phyloP scores from a whole-genome alignment of 1,140 invertebrate genomes.

The Pseudomyrmex concolor region DNA sequence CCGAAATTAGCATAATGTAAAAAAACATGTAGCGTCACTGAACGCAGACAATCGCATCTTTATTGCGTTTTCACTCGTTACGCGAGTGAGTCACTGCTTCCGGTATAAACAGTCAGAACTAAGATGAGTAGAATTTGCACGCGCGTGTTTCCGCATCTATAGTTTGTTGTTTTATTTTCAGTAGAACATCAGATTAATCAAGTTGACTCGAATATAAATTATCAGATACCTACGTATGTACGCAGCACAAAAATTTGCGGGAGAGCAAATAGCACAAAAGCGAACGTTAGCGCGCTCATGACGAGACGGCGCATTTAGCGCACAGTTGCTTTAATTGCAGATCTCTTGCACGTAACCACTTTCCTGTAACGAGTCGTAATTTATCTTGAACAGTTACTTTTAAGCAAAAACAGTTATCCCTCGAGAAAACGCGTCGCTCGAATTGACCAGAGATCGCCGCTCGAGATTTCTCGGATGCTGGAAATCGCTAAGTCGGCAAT shows the following conservation, averaged over 20 bases:
- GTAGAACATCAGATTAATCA: not conserved
- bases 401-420: constrained; percentile 68
- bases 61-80: constrained; percentile 57
- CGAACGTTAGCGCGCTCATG: not conserved
- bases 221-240: no score
- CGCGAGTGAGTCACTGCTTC: constrained; percentile 38
- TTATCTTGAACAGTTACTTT: constrained; percentile 65
- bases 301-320: constrained; percentile 14
- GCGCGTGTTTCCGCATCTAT: constrained; percentile 16
- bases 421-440: constrained; percentile 32
- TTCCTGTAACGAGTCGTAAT: constrained; percentile 71
- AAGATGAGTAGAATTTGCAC: constrained; percentile 32
- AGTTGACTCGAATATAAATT: not conserved
- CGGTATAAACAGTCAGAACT: constrained; percentile 24
- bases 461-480: constrained; percentile 29
- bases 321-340: constrained; percentile 68
- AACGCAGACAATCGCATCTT: constrained; percentile 43
- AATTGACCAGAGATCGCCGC: constrained; percentile 38
- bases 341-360: constrained; percentile 67
- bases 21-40: constrained; percentile 33
- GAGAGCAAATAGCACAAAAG: constrained; percentile 11
- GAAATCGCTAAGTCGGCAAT: not conserved
- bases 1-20: not conserved
- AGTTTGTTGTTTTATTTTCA: constrained; percentile 32
- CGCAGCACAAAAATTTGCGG: constrained; percentile 10